Percentiles rank a stretch among this genome's conserved stretches.
Evolutionary conservation across 2,113 vertebrate genomes (phyloP).

Genomic region (Salminus brasiliensis): DNA sequence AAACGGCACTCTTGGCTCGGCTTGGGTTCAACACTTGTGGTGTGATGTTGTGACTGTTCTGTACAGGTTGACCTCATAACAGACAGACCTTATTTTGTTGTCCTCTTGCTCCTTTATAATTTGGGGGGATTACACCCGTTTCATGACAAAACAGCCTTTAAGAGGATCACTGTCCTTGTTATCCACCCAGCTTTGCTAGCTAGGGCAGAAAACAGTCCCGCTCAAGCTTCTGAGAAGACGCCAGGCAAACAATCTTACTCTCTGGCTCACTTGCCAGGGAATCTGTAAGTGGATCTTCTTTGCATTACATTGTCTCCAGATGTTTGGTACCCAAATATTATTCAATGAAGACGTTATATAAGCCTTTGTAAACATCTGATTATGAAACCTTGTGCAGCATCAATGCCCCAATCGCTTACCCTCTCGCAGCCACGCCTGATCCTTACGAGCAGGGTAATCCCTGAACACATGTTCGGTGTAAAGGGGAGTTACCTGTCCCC

Average conservation of each 20-base stretch:
- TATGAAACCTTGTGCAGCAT: too few relatives aligned
- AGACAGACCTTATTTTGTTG: conserved; percentile 11
- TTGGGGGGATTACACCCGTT: conserved; percentile 68
- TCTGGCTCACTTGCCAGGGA: not conserved
- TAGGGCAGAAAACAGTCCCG: too few relatives aligned
- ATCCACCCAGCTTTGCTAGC: conserved; percentile 58
- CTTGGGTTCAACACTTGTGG: conserved; percentile 1
- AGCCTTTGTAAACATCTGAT: too few relatives aligned
- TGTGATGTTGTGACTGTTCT: not conserved
- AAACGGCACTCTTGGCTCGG: conserved; percentile 4
- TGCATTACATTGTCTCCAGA: too few relatives aligned
- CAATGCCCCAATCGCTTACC: not conserved
- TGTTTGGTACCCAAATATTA: too few relatives aligned
- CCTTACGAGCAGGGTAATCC: conserved; percentile 33
- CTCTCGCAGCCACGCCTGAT: not conserved
- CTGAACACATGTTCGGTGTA: conserved; percentile 8
- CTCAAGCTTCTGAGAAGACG: conserved; percentile 39
- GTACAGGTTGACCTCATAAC: conserved; percentile 11
- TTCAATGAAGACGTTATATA: too few relatives aligned
- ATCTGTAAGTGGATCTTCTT: not conserved
- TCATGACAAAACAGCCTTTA: conserved; percentile 69
- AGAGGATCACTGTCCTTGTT: conserved; percentile 71
- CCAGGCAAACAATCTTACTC: not conserved
- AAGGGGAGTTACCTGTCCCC: not conserved
- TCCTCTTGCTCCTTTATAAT: conserved; percentile 60